A percentile compares a stretch with the other conserved stretches of the same genome.
Evolutionary conservation across 1,140 invertebrate genomes (phyloP).

Genomic region (Asobara japonica): DNA sequence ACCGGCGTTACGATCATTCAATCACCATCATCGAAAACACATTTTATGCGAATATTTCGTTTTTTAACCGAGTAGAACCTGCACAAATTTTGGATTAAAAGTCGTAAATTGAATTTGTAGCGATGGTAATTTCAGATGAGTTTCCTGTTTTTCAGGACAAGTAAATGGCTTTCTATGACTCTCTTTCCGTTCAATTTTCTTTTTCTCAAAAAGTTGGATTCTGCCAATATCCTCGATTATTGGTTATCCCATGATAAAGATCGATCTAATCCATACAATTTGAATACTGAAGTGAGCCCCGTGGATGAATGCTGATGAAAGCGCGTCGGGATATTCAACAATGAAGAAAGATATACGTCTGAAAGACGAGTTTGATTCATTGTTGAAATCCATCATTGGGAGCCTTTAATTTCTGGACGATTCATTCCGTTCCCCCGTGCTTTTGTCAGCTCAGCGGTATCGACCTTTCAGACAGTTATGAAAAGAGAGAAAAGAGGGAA

Average conservation of each 20-base stretch:
- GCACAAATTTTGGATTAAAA: too few species aligned
- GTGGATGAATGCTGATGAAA: neutral
- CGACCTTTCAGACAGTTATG: slow-evolving; percentile 6
- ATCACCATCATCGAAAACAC: too few species aligned
- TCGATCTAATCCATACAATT: neutral
- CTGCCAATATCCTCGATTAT: too few species aligned
- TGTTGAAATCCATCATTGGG: slow-evolving; percentile 6
- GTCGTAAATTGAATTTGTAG: too few species aligned
- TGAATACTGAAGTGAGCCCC: neutral
- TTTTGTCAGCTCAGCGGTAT: slow-evolving; percentile 3
- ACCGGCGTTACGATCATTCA: too few species aligned
- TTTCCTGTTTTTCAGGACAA: too few species aligned
- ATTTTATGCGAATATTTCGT: too few species aligned
- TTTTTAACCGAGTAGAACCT: too few species aligned
- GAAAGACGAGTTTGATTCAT: slow-evolving; percentile 3
- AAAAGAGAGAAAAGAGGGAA: neutral
- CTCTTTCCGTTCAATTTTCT: too few species aligned
- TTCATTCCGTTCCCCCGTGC: slow-evolving; percentile 5
- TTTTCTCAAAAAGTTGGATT: too few species aligned
- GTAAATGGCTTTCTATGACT: too few species aligned
- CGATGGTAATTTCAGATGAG: too few species aligned
- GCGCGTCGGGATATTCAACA: neutral
- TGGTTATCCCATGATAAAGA: neutral
- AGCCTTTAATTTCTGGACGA: slow-evolving; percentile 12
- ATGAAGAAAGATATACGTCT: neutral